Base-by-base conservation (phyloP, 92 coral and sea anemone genomes). In the Muricea muricata region DNA sequence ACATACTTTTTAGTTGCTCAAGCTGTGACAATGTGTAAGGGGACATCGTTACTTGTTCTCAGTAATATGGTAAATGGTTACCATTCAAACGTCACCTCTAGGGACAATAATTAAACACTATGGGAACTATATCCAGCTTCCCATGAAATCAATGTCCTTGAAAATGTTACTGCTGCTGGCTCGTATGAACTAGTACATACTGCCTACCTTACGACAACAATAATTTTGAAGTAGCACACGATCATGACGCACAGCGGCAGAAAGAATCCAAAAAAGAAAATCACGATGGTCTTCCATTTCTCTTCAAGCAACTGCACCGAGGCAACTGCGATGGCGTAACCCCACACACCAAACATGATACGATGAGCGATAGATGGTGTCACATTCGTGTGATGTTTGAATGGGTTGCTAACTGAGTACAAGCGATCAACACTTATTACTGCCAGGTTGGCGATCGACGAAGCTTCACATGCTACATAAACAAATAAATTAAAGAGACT, bases 361-460 rank as follows among this genome's bases (percentile, higher is more conserved):
- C 89, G 80, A 24, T 94, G 90, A 32, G 98, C 92, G 4, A 91
- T 79, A 48, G 88, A 93, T 0, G 98, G 93, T 0, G 98, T 94
- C 93, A 97, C 94, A 69, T 31, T 92, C 23, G 98, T 93, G 92
- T 97, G 99, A 45, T 97, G 99, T 52, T 91, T 84, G 41, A 97
- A 82, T 2, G 99, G 99, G 32, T 92, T 91, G 68, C 88, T 93
- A 55, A 97, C 91, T 30, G 99, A 97, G 65, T 94, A 97, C 82
- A 90, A 91, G n/a, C 99, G 91, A 65, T 97, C 99, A 23, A 97
- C 89, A 55, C 98, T 93, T 61, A 97, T 90, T 58, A 97, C 94
- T 90, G 93, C 93, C 58, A 97, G 75, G 56, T 97, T 97, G 32
- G 89, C 94, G 67, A 97, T 97, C 18, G 99, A 97, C 5, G 94